These are phyloP conservation scores for Acleris sparsana DNA, from an alignment of 2,888 invertebrate species.

Conservation along the genomic window DNA sequence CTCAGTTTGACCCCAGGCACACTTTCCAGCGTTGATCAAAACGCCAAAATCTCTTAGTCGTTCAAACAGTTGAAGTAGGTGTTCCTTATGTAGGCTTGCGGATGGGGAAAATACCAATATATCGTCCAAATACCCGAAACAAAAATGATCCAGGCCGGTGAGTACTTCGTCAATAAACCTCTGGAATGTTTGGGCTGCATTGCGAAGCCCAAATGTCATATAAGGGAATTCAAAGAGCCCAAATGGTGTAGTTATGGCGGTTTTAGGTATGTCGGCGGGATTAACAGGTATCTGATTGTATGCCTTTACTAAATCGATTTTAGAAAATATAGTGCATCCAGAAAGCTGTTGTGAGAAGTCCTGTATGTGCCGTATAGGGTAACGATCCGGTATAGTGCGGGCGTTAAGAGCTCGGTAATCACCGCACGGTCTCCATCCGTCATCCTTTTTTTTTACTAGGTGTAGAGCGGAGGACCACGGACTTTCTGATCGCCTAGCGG, in stretches of 20 bases:
- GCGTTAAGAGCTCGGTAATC: constrained; percentile 33
- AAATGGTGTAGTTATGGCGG: constrained; percentile 6
- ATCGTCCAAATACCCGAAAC: constrained; percentile 16
- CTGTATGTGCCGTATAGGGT: constrained; percentile 30
- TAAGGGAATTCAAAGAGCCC: not conserved
- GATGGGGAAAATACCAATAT: constrained; percentile 20
- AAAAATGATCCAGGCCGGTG: constrained; percentile 15
- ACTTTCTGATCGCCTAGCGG: constrained; percentile 28
- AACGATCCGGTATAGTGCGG: constrained; percentile 30
- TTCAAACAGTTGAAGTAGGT: constrained; percentile 1
- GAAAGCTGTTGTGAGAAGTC: constrained; percentile 13
- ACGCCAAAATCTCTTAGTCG: constrained; percentile 6
- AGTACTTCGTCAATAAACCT: constrained; percentile 49
- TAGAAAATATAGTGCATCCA: constrained; percentile 2
- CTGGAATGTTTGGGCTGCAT: constrained; percentile 59
- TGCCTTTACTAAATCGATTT: constrained; percentile 4
- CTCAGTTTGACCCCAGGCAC: constrained; percentile 6
- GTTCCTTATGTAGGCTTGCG: not conserved
- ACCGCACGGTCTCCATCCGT: constrained; percentile 39
- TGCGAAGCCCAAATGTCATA: constrained; percentile 49
- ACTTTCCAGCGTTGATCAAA: constrained; percentile 14
- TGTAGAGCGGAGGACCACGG: constrained; percentile 35
- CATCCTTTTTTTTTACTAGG: constrained; percentile 31
- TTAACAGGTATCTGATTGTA: constrained; percentile 4
- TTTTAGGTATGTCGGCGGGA: constrained; percentile 1